phyloP scores from a whole-genome alignment of 2,888 invertebrate species.

The Scrobipalpa costella region DNA sequence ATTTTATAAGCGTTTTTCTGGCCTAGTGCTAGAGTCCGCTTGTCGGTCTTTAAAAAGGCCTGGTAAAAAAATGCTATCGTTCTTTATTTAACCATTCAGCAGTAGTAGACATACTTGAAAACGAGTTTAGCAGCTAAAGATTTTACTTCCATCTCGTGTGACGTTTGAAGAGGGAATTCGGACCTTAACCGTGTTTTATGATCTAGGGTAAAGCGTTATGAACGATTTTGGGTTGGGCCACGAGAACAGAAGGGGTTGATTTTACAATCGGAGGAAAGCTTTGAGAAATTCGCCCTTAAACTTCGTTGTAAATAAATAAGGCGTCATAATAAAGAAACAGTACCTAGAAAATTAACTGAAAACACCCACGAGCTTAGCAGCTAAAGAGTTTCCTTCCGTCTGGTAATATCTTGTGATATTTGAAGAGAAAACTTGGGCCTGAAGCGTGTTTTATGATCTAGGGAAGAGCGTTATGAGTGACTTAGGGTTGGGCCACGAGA shows the following conservation, averaged over 20 bases:
- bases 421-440: conserved; percentile 30
- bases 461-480: conserved; percentile 25
- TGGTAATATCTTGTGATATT: conserved; percentile 31
- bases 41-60: too few relatives aligned
- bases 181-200: conserved; percentile 37
- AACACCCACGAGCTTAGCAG: neutral
- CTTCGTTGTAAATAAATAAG: too few relatives aligned
- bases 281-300: too few relatives aligned
- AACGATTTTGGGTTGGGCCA: neutral
- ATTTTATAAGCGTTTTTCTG: too few relatives aligned
- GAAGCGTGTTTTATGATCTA: conserved; percentile 39
- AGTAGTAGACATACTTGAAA: too few relatives aligned
- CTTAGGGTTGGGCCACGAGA: conserved; percentile 2
- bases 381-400: neutral
- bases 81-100: too few relatives aligned
- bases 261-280: too few relatives aligned
- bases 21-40: too few relatives aligned
- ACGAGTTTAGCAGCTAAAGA: neutral
- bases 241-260: neutral
- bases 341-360: neutral
- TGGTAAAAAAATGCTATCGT: too few relatives aligned
- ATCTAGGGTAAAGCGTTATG: conserved; percentile 33
- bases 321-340: too few relatives aligned
- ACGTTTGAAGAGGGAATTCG: conserved; percentile 30
- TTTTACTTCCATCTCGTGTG: conserved; percentile 11